phyloP scores from a whole-genome alignment of 2,888 invertebrate species.

The Andrena dorsata region DNA sequence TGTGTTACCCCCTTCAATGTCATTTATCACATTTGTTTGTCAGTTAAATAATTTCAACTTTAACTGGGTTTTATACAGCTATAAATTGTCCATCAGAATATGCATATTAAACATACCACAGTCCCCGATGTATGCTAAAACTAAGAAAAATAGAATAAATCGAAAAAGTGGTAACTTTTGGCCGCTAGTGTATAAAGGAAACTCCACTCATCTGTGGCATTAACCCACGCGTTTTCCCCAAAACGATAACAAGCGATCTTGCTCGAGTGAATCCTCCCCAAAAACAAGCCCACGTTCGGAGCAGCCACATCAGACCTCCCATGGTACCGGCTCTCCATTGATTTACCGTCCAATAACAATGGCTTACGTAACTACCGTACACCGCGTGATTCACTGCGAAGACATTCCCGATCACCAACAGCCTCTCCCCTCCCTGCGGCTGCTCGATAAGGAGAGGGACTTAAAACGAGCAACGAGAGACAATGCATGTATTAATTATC shows the following conservation, averaged over 20 bases:
- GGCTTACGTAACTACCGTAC: slow-evolving; percentile 58
- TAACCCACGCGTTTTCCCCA: not conserved
- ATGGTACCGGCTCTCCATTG: slow-evolving; percentile 33
- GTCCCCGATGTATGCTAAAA: too few relatives aligned
- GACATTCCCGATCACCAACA: slow-evolving; percentile 53
- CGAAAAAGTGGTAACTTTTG: too few relatives aligned
- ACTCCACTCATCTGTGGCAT: not conserved
- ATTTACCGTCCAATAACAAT: slow-evolving; percentile 58
- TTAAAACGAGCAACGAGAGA: slow-evolving; percentile 31
- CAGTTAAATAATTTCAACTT: too few relatives aligned
- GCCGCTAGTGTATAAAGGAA: too few relatives aligned
- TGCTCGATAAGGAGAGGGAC: slow-evolving; percentile 29
- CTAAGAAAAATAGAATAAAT: too few relatives aligned
- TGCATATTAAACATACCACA: too few relatives aligned
- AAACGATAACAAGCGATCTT: not conserved
- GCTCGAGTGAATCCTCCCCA: not conserved
- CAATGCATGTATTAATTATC: slow-evolving; percentile 61
- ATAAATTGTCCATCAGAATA: too few relatives aligned
- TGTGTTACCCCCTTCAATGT: too few relatives aligned
- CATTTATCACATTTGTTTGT: too few relatives aligned
- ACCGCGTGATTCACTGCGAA: slow-evolving; percentile 55
- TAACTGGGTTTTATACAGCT: too few relatives aligned
- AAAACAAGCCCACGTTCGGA: slow-evolving; percentile 19
- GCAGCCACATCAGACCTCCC: slow-evolving; percentile 45
- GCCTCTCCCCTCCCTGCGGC: not conserved